Percentiles rank a stretch among this genome's conserved stretches.
phyloP scores from a whole-genome alignment of 2,797 vertebrate genomes.

The Poeciliopsis presidionis region DNA sequence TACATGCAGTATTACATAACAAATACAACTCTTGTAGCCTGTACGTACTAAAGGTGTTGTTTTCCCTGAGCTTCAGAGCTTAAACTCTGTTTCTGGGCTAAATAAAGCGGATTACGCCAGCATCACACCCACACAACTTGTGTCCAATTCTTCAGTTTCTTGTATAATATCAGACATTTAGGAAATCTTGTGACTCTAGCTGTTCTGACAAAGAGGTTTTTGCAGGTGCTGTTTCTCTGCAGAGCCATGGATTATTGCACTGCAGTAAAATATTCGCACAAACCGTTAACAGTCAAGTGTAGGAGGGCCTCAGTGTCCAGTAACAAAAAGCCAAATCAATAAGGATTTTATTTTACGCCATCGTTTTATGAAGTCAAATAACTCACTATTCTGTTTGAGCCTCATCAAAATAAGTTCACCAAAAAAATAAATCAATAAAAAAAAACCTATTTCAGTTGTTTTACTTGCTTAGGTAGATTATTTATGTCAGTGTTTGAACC shows the following conservation, averaged over 20 bases:
- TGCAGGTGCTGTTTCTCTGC: conserved; percentile 55
- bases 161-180: conserved; percentile 28
- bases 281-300: conserved; percentile 14
- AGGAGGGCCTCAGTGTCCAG: conserved; percentile 17
- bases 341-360: not conserved
- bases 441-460: conserved; percentile 25
- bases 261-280: conserved; percentile 16
- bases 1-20: conserved; percentile 35
- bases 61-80: conserved; percentile 40
- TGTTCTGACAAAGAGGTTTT: conserved; percentile 33
- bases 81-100: conserved; percentile 52
- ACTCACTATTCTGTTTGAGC: conserved; percentile 11
- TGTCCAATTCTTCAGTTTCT: conserved; percentile 55
- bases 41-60: conserved; percentile 40
- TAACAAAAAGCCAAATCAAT: conserved; percentile 10
- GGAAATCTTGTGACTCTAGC: conserved; percentile 18
- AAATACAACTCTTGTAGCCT: conserved; percentile 50
- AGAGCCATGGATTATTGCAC: conserved; percentile 16
- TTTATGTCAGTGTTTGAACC: conserved; percentile 31
- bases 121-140: conserved; percentile 55
- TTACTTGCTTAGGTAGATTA: conserved; percentile 30
- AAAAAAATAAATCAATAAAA: not conserved
- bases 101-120: conserved; percentile 57
- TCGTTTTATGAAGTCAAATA: conserved; percentile 27
- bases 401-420: not conserved